A percentile compares a stretch with the other conserved stretches of the same genome.
phyloP scores from a whole-genome alignment of 2,113 vertebrate genomes.

The Alaudala cheleensis region DNA sequence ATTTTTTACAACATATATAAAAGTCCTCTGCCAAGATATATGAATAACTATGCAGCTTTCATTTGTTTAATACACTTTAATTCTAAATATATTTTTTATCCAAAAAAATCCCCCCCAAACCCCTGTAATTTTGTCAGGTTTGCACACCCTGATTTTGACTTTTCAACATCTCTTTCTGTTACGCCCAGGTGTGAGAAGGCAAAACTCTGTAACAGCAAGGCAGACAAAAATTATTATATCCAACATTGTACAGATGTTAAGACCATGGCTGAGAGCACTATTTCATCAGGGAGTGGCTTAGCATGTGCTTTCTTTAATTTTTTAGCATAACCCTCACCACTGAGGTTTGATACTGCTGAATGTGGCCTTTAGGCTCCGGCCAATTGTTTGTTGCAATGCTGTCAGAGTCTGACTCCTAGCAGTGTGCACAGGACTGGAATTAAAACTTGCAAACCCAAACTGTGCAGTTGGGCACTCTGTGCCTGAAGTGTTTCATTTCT shows the following conservation, averaged over 20 bases:
- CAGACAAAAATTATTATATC: background rate
- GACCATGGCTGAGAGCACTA: accelerated
- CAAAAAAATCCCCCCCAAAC: accelerated
- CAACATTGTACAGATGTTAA: background rate
- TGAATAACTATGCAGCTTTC: background rate
- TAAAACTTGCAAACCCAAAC: background rate
- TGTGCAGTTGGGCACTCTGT: background rate
- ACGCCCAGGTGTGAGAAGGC: background rate
- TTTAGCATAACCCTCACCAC: accelerated
- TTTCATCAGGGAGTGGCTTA: background rate
- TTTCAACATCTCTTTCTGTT: background rate
- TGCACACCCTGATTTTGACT: background rate
- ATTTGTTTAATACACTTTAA: background rate
- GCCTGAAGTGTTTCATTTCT: background rate
- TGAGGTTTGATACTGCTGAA: background rate
- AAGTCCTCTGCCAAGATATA: background rate
- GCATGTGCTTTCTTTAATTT: background rate
- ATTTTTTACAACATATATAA: background rate
- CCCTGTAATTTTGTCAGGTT: background rate
- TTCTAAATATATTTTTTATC: background rate
- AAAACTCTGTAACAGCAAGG: background rate
- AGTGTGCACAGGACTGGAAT: background rate
- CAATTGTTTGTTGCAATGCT: background rate
- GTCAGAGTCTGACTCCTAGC: background rate
- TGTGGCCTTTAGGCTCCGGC: background rate